Conservation (phyloP, 2,113 vertebrate species). For the Vulpes vulpes region DNA sequence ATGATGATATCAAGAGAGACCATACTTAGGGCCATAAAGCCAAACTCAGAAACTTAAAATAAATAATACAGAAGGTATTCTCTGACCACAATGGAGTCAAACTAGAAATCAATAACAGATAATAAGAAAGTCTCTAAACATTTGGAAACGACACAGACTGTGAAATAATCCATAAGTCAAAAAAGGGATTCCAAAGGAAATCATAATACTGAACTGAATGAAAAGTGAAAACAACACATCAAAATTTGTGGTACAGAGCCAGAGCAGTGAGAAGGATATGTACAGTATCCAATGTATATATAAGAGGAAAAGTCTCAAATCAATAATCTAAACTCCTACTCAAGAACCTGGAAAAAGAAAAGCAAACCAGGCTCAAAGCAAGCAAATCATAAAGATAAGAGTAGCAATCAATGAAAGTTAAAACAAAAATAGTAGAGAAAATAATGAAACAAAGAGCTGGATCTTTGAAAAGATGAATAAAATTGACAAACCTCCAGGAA, state of each 20-base stretch:
- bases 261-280: background rate
- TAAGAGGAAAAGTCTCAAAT: background rate
- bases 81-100: background rate
- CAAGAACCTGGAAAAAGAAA: background rate
- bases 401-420: background rate
- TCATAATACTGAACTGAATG: background rate
- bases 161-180: background rate
- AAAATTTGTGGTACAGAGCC: background rate
- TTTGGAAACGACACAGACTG: background rate
- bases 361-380: background rate
- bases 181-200: constrained; percentile 8
- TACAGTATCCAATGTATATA: background rate
- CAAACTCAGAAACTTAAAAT: background rate
- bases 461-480: background rate
- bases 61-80: background rate
- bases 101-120: background rate
- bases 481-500: background rate
- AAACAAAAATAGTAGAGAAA: background rate
- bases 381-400: background rate
- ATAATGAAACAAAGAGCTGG: background rate
- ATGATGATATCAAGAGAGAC: background rate
- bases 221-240: background rate
- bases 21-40: background rate
- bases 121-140: background rate
- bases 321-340: background rate